Evolutionary conservation across 2,113 vertebrate species (phyloP).

Genomic region (Motacilla alba): DNA sequence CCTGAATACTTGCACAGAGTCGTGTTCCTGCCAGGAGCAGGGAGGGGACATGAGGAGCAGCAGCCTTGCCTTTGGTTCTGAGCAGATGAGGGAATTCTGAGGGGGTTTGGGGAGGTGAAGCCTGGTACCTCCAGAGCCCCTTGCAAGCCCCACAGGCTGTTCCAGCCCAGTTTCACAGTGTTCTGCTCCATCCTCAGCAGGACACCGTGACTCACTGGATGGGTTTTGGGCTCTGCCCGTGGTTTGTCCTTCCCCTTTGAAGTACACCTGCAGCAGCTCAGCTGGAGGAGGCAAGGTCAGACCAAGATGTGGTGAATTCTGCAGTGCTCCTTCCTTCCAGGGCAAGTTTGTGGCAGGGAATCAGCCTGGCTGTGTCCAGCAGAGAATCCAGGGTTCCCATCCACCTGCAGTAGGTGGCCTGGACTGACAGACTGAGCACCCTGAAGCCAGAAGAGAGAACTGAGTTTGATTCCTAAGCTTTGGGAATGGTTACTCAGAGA

Average conservation of each 20-base stretch:
- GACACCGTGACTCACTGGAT: neutral
- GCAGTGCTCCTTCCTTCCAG: neutral
- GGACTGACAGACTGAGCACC: neutral
- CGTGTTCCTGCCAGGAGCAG: neutral
- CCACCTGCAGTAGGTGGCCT: neutral
- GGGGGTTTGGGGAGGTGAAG: neutral
- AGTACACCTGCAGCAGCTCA: neutral
- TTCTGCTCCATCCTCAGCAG: neutral
- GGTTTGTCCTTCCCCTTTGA: neutral
- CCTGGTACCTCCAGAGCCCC: neutral
- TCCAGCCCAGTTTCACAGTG: neutral
- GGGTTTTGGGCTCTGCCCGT: neutral
- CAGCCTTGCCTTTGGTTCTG: neutral
- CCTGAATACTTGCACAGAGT: neutral
- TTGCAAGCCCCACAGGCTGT: neutral
- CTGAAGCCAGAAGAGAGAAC: neutral
- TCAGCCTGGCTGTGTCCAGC: neutral
- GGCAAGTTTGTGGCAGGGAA: neutral
- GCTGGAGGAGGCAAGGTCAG: neutral
- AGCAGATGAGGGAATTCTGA: neutral
- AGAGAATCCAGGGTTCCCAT: neutral
- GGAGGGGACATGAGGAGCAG: accelerated
- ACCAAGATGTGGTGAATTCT: neutral
- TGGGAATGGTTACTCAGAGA: neutral
- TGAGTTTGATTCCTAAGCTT: neutral